These are phyloP conservation scores for Clamator glandarius DNA, from an alignment of 2,797 vertebrate species.

Conservation along the genomic window DNA sequence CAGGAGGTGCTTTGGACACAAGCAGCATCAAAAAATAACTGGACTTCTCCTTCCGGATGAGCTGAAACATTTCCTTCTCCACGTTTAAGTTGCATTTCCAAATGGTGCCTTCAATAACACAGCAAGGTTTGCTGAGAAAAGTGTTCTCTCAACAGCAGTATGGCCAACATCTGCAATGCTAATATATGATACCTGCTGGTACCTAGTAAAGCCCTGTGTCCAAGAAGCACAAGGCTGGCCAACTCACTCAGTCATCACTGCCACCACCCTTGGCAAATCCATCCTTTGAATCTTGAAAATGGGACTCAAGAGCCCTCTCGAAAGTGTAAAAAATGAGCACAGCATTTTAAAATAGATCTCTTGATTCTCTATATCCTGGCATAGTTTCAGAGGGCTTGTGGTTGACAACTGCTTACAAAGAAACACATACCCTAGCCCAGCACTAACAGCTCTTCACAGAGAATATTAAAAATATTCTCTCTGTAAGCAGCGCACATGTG, in stretches of 20 bases:
- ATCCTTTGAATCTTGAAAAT: not conserved
- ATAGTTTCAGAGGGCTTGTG: not conserved
- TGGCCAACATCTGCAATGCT: not conserved
- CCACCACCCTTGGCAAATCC: not conserved
- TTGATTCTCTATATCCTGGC: not conserved
- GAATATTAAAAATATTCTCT: not conserved
- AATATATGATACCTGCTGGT: not conserved
- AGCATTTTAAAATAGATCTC: not conserved
- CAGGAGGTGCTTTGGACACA: conserved; percentile 82
- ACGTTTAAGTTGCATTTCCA: conserved; percentile 58
- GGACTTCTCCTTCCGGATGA: conserved; percentile 79
- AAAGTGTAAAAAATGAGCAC: not conserved
- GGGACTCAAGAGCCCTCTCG: not conserved
- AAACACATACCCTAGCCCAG: not conserved
- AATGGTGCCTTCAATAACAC: not conserved
- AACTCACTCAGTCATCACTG: accelerated
- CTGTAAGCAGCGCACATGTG: accelerated
- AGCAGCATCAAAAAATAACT: conserved; percentile 77
- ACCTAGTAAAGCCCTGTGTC: not conserved
- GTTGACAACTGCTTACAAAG: not conserved
- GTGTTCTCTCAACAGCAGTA: not conserved
- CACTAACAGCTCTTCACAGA: not conserved
- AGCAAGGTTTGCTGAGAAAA: conserved; percentile 27
- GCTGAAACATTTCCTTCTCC: conserved; percentile 82
- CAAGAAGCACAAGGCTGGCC: not conserved